phyloP scores from a whole-genome alignment of 2,113 vertebrate species.

The Crotalus tigris region DNA sequence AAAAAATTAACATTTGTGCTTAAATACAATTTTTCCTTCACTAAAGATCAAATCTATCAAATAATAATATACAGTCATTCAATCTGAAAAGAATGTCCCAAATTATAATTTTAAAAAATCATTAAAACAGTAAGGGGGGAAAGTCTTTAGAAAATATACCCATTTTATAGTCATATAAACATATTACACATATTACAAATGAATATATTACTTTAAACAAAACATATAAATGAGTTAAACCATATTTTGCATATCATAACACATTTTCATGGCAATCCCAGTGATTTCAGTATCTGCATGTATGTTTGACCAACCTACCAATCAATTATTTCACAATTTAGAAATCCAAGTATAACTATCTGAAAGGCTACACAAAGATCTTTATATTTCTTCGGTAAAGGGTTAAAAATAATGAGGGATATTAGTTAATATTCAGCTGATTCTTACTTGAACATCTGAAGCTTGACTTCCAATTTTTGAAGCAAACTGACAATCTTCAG shows the following conservation, averaged over 20 bases:
- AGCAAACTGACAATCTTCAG: conserved; percentile 74
- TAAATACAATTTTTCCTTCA: background rate
- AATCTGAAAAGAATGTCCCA: background rate
- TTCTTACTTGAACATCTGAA: conserved; percentile 79
- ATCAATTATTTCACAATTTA: background rate
- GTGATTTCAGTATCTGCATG: background rate
- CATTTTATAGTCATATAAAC: background rate
- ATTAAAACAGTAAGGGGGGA: background rate
- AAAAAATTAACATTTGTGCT: background rate
- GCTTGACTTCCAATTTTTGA: conserved; percentile 58
- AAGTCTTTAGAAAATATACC: background rate
- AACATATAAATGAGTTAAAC: background rate
- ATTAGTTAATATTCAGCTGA: background rate
- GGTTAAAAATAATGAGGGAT: background rate
- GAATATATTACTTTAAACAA: background rate
- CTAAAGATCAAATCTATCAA: background rate
- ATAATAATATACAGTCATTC: background rate
- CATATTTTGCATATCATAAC: background rate
- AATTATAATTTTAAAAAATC: background rate
- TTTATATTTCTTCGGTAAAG: background rate
- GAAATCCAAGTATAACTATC: background rate
- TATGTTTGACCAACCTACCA: background rate
- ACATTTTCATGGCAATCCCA: background rate
- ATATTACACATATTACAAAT: background rate
- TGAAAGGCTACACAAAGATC: background rate